phyloP scores from a whole-genome alignment of 2,113 vertebrate genomes.

The Nestor notabilis region DNA sequence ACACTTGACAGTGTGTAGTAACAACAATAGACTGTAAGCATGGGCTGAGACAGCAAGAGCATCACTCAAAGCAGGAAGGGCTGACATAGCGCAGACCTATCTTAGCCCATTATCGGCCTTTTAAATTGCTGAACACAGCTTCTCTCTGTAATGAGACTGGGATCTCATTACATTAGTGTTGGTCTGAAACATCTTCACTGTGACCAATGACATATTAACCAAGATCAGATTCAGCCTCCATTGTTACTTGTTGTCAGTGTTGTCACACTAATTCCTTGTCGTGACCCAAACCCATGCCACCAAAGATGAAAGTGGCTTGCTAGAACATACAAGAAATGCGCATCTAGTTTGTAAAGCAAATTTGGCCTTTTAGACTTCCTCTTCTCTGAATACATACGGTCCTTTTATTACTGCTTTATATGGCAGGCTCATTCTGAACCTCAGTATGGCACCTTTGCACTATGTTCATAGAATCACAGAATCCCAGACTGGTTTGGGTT shows the following conservation, averaged over 20 bases:
- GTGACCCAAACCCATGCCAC: not conserved
- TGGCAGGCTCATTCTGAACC: not conserved
- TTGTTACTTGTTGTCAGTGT: accelerated
- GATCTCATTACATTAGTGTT: not conserved
- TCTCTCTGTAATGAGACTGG: not conserved
- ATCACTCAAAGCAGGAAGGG: not conserved
- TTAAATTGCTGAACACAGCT: not conserved
- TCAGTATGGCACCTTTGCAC: not conserved
- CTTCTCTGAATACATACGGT: not conserved
- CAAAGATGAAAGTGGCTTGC: not conserved
- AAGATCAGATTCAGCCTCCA: not conserved
- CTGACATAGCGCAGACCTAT: not conserved
- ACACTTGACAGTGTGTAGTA: not conserved
- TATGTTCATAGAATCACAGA: not conserved
- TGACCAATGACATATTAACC: not conserved
- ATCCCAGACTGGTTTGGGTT: not conserved
- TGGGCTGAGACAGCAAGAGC: not conserved
- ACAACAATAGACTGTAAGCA: not conserved
- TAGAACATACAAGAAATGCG: not conserved
- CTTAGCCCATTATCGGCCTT: not conserved
- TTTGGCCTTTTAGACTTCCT: not conserved
- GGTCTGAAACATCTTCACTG: not conserved
- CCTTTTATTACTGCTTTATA: not conserved
- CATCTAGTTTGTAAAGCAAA: not conserved
- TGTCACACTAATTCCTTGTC: not conserved